These are phyloP conservation scores for Orthonychiurus folsomi DNA, from an alignment of 2,888 invertebrate genomes.

Conservation along the genomic window DNA sequence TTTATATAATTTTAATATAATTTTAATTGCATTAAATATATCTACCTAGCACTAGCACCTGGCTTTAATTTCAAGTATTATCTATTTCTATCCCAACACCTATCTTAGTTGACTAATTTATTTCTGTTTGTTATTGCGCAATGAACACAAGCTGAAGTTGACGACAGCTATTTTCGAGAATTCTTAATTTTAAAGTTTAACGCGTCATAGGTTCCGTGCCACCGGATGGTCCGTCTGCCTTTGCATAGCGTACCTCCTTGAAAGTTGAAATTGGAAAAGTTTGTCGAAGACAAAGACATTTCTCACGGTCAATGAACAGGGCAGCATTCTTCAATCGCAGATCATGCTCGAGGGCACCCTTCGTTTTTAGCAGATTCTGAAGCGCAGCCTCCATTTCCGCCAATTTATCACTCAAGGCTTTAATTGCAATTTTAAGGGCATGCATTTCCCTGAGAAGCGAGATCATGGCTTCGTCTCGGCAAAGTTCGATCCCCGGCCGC, in stretches of 20 bases:
- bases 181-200: neutral
- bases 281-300: constrained; percentile 32
- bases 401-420: constrained; percentile 25
- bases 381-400: constrained; percentile 34
- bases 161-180: no score
- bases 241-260: neutral
- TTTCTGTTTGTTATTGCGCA: neutral
- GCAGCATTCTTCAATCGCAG: constrained; percentile 34
- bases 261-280: constrained; percentile 16
- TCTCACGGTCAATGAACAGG: constrained; percentile 34
- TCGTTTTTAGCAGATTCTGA: constrained; percentile 34
- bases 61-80: neutral
- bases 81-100: no score
- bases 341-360: constrained; percentile 34
- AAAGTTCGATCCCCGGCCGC: constrained; percentile 36
- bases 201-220: neutral
- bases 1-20: no score
- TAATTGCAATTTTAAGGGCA: constrained; percentile 28
- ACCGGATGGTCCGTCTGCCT: neutral
- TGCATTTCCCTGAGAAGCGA: constrained; percentile 34
- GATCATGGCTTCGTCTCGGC: constrained; percentile 35
- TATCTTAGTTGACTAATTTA: neutral
- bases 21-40: no score
- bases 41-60: no score
- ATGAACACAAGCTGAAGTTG: neutral